phyloP scores from a whole-genome alignment of 2,797 vertebrate genomes.

The Peromyscus eremicus region DNA sequence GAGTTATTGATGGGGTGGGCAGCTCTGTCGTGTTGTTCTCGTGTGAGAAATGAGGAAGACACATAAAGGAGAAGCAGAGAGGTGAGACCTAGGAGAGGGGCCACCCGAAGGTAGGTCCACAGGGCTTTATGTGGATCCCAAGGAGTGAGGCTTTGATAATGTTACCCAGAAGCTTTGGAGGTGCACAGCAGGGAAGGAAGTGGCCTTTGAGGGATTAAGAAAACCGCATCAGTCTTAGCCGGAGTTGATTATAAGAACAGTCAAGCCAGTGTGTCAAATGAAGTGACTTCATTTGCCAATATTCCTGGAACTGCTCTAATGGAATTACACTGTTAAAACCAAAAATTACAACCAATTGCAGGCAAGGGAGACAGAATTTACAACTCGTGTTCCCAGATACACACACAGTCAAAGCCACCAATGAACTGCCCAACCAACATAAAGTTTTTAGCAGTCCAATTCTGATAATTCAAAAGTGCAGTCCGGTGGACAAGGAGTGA shows the following conservation, averaged over 20 bases:
- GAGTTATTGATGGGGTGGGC: neutral
- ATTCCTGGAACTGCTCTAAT: slow-evolving; percentile 24
- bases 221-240: neutral
- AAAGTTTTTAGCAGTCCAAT: slow-evolving; percentile 2
- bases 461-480: neutral
- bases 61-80: neutral
- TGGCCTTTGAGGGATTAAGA: neutral
- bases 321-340: neutral
- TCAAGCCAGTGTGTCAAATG: slow-evolving; percentile 33
- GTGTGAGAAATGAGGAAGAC: neutral
- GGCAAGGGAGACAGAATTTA: slow-evolving; percentile 8
- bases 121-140: neutral
- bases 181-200: neutral
- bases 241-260: neutral
- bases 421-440: neutral
- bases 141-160: neutral
- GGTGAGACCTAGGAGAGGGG: neutral
- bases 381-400: neutral
- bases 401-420: neutral
- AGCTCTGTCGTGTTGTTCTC: neutral
- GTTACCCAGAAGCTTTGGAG: neutral
- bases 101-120: neutral
- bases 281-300: neutral
- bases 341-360: neutral
- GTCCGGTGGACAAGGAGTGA: neutral